Conservation (phyloP, 2,113 vertebrate species). For the Gasterosteus aculeatus region DNA sequence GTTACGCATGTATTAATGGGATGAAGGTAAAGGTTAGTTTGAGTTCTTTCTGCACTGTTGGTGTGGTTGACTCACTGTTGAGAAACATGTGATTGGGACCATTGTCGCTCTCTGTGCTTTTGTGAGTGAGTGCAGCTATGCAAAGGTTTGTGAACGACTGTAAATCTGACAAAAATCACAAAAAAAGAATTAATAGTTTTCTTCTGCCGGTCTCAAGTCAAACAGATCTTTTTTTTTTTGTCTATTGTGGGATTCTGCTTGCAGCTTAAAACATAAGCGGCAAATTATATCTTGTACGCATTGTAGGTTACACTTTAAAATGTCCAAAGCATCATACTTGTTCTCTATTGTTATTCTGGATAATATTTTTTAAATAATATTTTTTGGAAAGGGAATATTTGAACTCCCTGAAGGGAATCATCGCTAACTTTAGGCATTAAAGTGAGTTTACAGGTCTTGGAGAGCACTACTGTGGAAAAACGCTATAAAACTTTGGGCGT, state of each 20-base stretch:
- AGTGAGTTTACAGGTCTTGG: not conserved
- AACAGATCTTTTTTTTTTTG: not conserved
- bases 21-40: not conserved
- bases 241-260: not conserved
- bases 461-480: not conserved
- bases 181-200: not conserved
- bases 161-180: not conserved
- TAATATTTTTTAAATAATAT: not conserved
- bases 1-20: not conserved
- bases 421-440: not conserved
- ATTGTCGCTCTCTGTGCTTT: constrained; percentile 3
- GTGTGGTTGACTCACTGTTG: constrained; percentile 28
- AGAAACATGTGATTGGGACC: constrained; percentile 44
- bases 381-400: not conserved
- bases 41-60: not conserved
- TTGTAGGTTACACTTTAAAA: not conserved
- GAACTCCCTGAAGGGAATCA: no score
- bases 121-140: constrained; percentile 17
- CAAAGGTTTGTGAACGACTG: not conserved
- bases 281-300: not conserved
- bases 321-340: not conserved
- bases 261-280: not conserved
- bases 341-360: not conserved
- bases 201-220: not conserved
- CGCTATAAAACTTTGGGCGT: not conserved